Evolutionary conservation across 2,888 invertebrate species (phyloP).

Genomic region (Mythimna albipuncta): DNA sequence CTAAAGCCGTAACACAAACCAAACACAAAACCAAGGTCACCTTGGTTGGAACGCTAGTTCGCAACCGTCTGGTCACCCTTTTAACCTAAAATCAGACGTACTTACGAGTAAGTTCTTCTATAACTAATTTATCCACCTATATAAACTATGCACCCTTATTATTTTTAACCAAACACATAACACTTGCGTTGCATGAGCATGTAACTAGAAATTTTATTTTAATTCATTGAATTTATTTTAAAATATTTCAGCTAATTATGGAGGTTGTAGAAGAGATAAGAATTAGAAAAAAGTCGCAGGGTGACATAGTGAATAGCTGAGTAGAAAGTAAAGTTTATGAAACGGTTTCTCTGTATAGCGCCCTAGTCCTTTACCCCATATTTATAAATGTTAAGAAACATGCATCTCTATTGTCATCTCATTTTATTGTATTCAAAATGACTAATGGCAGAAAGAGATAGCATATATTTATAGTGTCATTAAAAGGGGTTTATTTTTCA

Average conservation of each 20-base stretch:
- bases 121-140: slow-evolving; percentile 11
- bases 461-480: slow-evolving; percentile 7
- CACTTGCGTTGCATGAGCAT: slow-evolving; percentile 72
- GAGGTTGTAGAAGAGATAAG: slow-evolving; percentile 90
- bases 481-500: slow-evolving; percentile 30
- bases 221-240: slow-evolving; percentile 69
- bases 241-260: slow-evolving; percentile 89
- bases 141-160: slow-evolving; percentile 31
- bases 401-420: slow-evolving; percentile 31
- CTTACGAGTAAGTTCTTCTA: not conserved
- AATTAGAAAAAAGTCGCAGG: slow-evolving; percentile 88
- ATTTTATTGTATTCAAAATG: slow-evolving; percentile 55
- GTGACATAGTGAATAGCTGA: slow-evolving; percentile 83
- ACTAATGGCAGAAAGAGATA: slow-evolving; percentile 24
- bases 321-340: slow-evolving; percentile 59
- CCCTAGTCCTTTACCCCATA: slow-evolving; percentile 69
- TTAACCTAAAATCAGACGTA: slow-evolving; percentile 18
- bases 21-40: no score
- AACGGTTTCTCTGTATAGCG: slow-evolving; percentile 50
- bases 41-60: no score
- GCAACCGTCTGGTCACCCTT: no score
- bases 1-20: no score
- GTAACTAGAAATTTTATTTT: slow-evolving; percentile 55
- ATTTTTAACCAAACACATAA: slow-evolving; percentile 41
- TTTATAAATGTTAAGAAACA: slow-evolving; percentile 4